Evolutionary conservation across 2,113 vertebrate species (phyloP).

Genomic region (Toxotes chatareus): DNA sequence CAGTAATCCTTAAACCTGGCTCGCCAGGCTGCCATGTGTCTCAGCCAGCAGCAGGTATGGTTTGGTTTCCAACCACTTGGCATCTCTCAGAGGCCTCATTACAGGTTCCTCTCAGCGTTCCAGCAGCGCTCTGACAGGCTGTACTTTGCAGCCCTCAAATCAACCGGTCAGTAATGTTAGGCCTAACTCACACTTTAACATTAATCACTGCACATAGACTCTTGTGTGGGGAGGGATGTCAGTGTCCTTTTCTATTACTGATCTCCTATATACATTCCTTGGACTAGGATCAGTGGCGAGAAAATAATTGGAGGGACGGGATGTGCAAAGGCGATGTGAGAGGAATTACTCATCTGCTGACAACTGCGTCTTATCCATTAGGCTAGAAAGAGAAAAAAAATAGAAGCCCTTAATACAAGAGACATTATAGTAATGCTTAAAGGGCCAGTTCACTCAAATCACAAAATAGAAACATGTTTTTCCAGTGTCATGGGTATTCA

Average conservation of each 20-base stretch:
- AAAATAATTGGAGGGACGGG: constrained; percentile 47
- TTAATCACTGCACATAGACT: constrained; percentile 31
- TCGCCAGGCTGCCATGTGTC: constrained; percentile 3
- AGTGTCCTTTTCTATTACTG: constrained; percentile 42
- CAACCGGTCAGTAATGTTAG: constrained; percentile 47
- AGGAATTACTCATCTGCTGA: constrained; percentile 51
- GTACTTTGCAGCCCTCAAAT: constrained; percentile 44
- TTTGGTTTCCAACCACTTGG: constrained; percentile 52
- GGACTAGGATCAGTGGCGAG: constrained; percentile 26
- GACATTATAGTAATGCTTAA: neutral
- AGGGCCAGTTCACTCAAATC: neutral
- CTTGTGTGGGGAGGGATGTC: constrained; percentile 3
- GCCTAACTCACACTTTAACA: constrained; percentile 40
- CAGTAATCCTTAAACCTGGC: constrained; percentile 38
- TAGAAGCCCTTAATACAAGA: neutral
- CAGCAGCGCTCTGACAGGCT: constrained; percentile 42
- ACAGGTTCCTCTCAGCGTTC: constrained; percentile 42
- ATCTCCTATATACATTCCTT: constrained; percentile 15
- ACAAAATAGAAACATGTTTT: neutral
- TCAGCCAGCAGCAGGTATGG: constrained; percentile 49
- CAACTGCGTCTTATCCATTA: constrained; percentile 27
- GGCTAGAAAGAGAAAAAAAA: constrained; percentile 7
- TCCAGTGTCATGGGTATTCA: neutral
- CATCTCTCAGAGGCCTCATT: constrained; percentile 60
- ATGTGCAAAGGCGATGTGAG: constrained; percentile 9